Evolutionary conservation across 2,888 invertebrate genomes (phyloP), one percentile per base, ranked within the genome.

Genomic region (Platycheirus rosarum): DNA sequence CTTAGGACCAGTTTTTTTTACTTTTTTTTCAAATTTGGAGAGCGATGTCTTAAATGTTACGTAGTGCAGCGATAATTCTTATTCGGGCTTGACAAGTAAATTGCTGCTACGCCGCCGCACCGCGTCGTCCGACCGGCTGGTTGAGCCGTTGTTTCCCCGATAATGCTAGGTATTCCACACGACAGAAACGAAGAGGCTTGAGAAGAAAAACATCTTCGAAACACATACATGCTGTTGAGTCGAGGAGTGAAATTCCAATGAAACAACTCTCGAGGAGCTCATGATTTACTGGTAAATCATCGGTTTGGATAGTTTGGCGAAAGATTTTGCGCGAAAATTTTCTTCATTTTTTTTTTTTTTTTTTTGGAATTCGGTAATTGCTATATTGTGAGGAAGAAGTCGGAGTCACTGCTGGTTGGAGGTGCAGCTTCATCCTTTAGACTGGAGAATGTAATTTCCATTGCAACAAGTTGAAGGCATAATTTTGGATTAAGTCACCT

Each of bases 211-310:
- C 20, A 20, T 53, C 63, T 29, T 26, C 14, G 63, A 60, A 60
- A 55, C 48, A 71, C 71, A 76, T 13, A 8, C 46, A 46, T 23
- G 14, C 46, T 18, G 20, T 14, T 44, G 5, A 18, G 44, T 32
- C 55, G 48, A 68, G 62, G 66, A 82, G 71, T 66, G 71, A 77
- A 80, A 82, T 82, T 82, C 82, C 82, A 23, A 69, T 40, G 62
- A 82, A 82, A 82, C 76, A 82, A 82, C 71, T 82, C 82, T 68
- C 63, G 82, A 63, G 66, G 82, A 82, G 76, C 77, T 51, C 82
- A 82, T 82, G 82, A 82, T 82, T 82, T 82, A 82, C 82, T 82
- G 82, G 76, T 76, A 82, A 82, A 82, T 79, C 77, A 74, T 69
- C 68, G 77, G 77, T 69, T 82, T 73, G 62, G 68, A 68, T 49